Percentiles rank a stretch among this genome's conserved stretches.
Conservation (phyloP, 2,888 invertebrate genomes). For the Philhelius pedissequus region DNA sequence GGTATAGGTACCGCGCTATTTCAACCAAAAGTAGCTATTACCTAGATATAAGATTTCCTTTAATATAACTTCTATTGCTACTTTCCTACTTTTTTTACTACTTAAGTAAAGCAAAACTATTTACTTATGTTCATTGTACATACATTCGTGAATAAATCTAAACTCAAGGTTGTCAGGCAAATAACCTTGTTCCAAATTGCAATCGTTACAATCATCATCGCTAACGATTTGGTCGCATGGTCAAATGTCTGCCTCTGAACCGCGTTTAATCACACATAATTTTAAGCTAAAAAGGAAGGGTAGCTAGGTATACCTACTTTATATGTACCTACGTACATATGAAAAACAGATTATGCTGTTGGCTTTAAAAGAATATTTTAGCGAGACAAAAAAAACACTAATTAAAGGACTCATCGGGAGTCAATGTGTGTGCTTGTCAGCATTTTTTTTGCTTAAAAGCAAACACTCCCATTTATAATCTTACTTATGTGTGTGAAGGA, state of each 20-base stretch:
- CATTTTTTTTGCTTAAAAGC: neutral
- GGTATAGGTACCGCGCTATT: too few relatives aligned
- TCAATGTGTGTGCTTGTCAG: neutral
- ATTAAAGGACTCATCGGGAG: neutral
- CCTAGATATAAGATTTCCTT: too few relatives aligned
- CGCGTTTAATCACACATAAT: conserved; percentile 26
- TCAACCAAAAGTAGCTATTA: too few relatives aligned
- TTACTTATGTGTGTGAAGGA: neutral
- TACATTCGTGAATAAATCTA: conserved; percentile 39
- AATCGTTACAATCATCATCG: conserved; percentile 6
- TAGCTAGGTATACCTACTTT: rapidly evolving
- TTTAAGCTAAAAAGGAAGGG: neutral
- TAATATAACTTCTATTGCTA: too few relatives aligned
- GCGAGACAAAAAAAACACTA: neutral
- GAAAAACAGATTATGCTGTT: neutral
- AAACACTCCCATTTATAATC: neutral
- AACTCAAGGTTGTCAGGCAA: conserved; percentile 61
- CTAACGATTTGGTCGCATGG: conserved; percentile 9
- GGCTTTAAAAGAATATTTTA: neutral
- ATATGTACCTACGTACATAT: neutral
- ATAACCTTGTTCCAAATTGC: conserved; percentile 62
- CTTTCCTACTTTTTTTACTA: too few relatives aligned
- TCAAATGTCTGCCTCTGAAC: conserved; percentile 37
- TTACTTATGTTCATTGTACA: neutral
- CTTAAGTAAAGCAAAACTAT: neutral